Evolutionary conservation across 1,140 invertebrate species (phyloP), one percentile per base, ranked within the genome.

Genomic region (Muscidifurax raptorellus): DNA sequence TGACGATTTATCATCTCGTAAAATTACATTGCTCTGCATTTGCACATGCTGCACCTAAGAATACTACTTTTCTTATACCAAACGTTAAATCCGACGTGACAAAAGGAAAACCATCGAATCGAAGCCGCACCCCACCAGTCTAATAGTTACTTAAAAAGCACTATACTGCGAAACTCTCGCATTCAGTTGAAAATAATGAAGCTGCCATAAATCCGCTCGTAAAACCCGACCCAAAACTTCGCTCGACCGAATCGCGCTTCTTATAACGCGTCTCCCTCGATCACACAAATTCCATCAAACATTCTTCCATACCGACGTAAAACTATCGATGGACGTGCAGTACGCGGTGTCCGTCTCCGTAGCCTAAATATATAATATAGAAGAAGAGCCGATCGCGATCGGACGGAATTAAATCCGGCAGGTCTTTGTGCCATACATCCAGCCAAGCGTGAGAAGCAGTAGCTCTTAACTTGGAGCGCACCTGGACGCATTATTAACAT

Each of bases 401-500:
- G 15, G 47, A 5, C 82, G 64, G 40, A 84, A 40, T 64, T 27
- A 52, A 76, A 64, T 47, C 75, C 83, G 78, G 44, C 83, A 75
- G 72, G 83, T 85, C 82, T 72, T 79, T 79, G 82, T 84, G 75
- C 64, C 25, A 10, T 69, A 40, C n/a, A 13, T 18, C 25, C 44
- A 59, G 44, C 69, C 32, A 67, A 64, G 52, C 83, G 72, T 81
- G 83, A 85, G 79, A 76, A 72, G 40, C 80, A 3, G 40, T 40
- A 10, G 25, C 40, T 25, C 44, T 76, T 59, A 59, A 28, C 76
- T 15, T 5, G 7, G 9, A 67, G 6, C 18, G 76, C 76, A 84
- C 76, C 77, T 79, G 82, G 82, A 32, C 44, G 59, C 27, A 77
- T 76, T 74, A 74, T 36, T 77, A 78, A 71, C 64, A 78, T 71